Conservation (phyloP, 2,888 invertebrate genomes). For the Drosophila niveifrons region DNA sequence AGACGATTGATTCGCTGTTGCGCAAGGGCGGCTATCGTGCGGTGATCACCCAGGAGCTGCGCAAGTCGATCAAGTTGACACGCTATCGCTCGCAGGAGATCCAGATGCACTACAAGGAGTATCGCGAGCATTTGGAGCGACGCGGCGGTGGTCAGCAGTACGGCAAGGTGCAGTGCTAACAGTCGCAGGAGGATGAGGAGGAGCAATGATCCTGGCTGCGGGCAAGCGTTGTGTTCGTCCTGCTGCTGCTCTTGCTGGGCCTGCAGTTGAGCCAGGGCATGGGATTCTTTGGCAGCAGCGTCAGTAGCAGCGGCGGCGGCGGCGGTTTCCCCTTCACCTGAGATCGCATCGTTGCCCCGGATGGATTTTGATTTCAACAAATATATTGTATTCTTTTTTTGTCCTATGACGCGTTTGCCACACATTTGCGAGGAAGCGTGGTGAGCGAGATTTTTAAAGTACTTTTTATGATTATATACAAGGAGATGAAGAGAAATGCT, state of each 20-base stretch:
- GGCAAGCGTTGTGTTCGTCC: conserved; percentile 66
- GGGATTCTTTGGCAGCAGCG: conserved; percentile 38
- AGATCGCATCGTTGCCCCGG: conserved; percentile 38
- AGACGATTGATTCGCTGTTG: conserved; percentile 98
- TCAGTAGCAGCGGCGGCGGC: conserved; percentile 24
- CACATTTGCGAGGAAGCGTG: conserved; percentile 17
- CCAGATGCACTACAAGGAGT: conserved; percentile 94
- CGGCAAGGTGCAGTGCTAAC: conserved; percentile 85
- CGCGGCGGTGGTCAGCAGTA: conserved; percentile 75
- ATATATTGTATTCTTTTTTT: conserved; percentile 16
- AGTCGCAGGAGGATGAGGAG: conserved; percentile 59
- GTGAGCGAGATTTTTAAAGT: conserved; percentile 30
- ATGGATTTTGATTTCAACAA: conserved; percentile 11
- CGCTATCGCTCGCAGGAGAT: conserved; percentile 99
- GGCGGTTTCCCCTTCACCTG: conserved; percentile 38
- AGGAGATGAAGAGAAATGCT: conserved; percentile 50
- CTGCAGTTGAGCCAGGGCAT: conserved; percentile 58
- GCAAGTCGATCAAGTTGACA: conserved; percentile 96
- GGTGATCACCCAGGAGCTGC: conserved; percentile 93
- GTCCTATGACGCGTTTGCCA: conserved; percentile 28
- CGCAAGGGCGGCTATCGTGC: conserved; percentile 99
- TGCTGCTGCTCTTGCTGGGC: conserved; percentile 68
- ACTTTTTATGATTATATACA: conserved; percentile 45
- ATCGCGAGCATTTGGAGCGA: conserved; percentile 86
- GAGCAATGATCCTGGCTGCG: conserved; percentile 72